phyloP scores from a whole-genome alignment of 2,797 vertebrate species.

The Pyrocephalus nanus region DNA sequence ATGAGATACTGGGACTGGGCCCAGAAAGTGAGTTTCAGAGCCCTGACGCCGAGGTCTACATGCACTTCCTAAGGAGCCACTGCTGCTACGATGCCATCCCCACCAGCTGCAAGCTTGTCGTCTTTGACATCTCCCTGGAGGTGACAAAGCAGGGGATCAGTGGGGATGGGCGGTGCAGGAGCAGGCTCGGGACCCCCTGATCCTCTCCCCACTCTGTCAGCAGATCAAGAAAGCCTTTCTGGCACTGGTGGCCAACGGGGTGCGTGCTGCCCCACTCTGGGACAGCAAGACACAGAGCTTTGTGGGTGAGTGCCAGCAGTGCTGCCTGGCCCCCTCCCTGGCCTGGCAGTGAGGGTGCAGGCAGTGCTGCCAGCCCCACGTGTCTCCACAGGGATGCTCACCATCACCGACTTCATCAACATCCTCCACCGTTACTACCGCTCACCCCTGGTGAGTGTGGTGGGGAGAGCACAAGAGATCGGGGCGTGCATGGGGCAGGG shows the following conservation, averaged over 20 bases:
- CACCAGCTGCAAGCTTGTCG: conserved; percentile 94
- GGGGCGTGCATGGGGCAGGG: too few species aligned
- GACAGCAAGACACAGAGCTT: conserved; percentile 80
- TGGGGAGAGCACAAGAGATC: fast-evolving
- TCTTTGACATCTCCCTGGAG: conserved; percentile 91
- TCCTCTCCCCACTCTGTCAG: background rate
- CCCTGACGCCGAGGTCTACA: conserved; percentile 83
- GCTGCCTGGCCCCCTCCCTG: background rate
- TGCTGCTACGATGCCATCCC: conserved; percentile 93
- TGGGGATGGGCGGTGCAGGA: background rate
- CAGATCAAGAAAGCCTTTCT: conserved; percentile 85
- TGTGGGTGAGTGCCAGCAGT: conserved; percentile 75
- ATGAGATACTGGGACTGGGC: conserved; percentile 38
- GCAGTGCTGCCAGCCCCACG: background rate
- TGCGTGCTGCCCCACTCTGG: conserved; percentile 81
- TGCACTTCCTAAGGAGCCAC: conserved; percentile 93
- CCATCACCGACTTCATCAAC: conserved; percentile 98
- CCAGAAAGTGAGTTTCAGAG: conserved; percentile 66
- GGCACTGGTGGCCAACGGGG: conserved; percentile 79
- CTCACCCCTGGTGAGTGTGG: conserved; percentile 88
- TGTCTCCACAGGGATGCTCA: conserved; percentile 89
- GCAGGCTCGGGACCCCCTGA: background rate
- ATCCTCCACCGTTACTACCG: conserved; percentile 97
- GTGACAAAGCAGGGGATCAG: conserved; percentile 55
- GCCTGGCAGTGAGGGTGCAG: background rate